Percentiles rank a stretch among this genome's conserved stretches.
Conservation (phyloP, 2,797 vertebrate genomes). For the Sebastes miniatus region DNA sequence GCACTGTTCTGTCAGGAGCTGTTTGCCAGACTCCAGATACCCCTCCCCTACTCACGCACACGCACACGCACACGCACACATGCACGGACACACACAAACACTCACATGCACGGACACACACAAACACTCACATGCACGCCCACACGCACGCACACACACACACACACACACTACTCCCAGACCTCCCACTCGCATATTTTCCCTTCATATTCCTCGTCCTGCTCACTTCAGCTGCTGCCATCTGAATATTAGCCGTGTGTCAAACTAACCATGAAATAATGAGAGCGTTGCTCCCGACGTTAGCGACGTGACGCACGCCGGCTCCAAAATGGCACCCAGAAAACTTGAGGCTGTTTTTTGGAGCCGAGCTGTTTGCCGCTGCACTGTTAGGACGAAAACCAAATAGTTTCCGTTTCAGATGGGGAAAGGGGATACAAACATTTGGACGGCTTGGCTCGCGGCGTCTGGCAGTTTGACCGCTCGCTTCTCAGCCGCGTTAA, state of each 20-base stretch:
- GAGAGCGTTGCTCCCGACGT: constrained; percentile 68
- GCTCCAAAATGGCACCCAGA: constrained; percentile 52
- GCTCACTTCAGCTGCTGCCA: constrained; percentile 69
- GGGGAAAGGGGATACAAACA: constrained; percentile 63
- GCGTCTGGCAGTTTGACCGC: constrained; percentile 58
- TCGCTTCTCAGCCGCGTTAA: constrained; percentile 50
- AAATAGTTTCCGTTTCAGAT: constrained; percentile 67
- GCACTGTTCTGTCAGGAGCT: constrained; percentile 81
- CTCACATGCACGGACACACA: constrained; percentile 15
- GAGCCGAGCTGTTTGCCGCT: constrained; percentile 10
- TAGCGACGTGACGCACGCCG: constrained; percentile 48
- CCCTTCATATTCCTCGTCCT: constrained; percentile 63
- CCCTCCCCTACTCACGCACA: constrained; percentile 43
- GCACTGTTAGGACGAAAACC: constrained; percentile 23
- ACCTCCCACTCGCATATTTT: constrained; percentile 72
- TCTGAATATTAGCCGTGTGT: constrained; percentile 72
- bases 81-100: neutral
- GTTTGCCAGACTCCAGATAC: constrained; percentile 79
- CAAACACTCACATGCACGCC: constrained; percentile 3
- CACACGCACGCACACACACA: constrained; percentile 3
- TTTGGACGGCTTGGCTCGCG: constrained; percentile 58
- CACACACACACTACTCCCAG: constrained; percentile 36
- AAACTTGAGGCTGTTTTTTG: neutral
- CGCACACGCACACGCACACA: neutral
- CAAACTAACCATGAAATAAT: constrained; percentile 79